Percentiles rank a stretch among this genome's conserved stretches.
Conservation (phyloP, 1,140 invertebrate genomes). For the Globodera ellingtonae region DNA sequence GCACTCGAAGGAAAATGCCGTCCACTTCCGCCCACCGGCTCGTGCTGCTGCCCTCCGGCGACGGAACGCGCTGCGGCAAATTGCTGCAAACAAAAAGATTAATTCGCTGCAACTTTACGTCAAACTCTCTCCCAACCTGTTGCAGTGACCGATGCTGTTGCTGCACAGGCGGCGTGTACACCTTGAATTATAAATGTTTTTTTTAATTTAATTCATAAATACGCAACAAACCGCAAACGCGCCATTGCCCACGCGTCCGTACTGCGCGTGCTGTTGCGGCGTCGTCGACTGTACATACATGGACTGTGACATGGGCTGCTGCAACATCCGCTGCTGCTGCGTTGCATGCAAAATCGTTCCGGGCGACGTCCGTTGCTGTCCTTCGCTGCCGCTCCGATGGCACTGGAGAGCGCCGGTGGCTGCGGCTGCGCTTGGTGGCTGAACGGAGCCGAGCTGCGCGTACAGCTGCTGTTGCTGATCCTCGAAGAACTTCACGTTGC, state of each 20-base stretch:
- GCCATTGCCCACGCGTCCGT: neutral
- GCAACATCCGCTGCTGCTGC: neutral
- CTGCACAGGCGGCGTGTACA: slow-evolving; percentile 7
- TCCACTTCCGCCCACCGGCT: neutral
- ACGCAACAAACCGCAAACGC: neutral
- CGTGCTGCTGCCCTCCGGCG: slow-evolving; percentile 6
- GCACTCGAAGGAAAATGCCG: neutral
- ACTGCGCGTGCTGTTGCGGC: neutral
- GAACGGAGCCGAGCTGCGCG: neutral
- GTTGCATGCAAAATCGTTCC: neutral
- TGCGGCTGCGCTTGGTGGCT: neutral
- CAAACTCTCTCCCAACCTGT: neutral
- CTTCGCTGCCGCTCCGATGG: slow-evolving; percentile 4
- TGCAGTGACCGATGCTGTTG: neutral
- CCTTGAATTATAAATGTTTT: slow-evolving; percentile 11
- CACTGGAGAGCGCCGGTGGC: neutral
- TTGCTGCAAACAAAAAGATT: neutral
- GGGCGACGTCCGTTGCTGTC: neutral
- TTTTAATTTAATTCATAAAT: neutral
- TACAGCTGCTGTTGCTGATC: neutral
- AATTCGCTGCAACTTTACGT: neutral
- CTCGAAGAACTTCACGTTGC: slow-evolving; percentile 2
- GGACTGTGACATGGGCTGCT: neutral
- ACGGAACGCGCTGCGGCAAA: neutral
- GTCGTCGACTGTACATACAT: slow-evolving; percentile 5